Conservation (phyloP, 2,797 vertebrate species). For the Dicrostonyx torquatus region DNA sequence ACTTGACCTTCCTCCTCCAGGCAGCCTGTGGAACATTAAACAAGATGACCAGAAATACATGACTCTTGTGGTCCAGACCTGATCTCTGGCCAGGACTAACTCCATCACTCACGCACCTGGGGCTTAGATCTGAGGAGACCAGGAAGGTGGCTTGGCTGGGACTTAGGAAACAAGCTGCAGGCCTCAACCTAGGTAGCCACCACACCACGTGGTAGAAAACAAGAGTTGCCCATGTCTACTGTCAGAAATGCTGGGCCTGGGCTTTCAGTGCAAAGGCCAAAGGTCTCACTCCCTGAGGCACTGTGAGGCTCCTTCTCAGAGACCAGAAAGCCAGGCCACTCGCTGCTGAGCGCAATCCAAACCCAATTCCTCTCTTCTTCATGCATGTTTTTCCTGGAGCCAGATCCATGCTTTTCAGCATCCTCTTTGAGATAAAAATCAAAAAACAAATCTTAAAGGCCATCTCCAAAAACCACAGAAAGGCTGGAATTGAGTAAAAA, state of each 20-base stretch:
- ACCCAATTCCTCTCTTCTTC: background rate
- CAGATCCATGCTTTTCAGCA: conserved; percentile 1
- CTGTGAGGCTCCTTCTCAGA: background rate
- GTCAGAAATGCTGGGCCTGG: background rate
- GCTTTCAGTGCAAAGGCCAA: background rate
- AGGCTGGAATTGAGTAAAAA: conserved; percentile 49
- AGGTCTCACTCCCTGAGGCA: background rate
- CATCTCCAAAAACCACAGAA: conserved; percentile 63
- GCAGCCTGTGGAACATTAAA: background rate
- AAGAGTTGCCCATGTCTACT: background rate
- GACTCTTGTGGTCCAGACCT: background rate
- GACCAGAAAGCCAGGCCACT: background rate
- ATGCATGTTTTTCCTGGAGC: conserved; percentile 58
- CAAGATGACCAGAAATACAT: background rate
- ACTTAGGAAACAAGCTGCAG: background rate
- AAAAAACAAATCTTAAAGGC: conserved; percentile 59
- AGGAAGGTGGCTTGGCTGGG: background rate
- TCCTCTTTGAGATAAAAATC: conserved; percentile 57
- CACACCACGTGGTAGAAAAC: background rate
- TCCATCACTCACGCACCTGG: background rate
- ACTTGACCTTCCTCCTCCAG: background rate
- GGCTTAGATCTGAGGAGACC: background rate
- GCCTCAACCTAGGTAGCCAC: background rate
- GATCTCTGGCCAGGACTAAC: background rate
- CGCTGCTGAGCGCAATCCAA: background rate